Base-by-base conservation (phyloP, 2,113 vertebrate genomes). In the Mustela nigripes region DNA sequence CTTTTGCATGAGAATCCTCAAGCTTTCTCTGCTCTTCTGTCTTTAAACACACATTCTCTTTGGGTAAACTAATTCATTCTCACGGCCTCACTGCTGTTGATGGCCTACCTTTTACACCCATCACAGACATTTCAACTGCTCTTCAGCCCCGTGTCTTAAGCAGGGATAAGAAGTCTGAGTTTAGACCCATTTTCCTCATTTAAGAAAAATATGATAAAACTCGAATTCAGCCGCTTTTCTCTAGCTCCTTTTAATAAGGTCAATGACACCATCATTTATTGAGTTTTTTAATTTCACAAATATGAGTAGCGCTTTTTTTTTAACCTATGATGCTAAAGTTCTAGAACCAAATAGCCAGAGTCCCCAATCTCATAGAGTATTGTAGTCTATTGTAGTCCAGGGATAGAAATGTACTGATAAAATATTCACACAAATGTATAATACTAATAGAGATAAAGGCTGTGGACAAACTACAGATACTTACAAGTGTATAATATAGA, bases 161-260 rank as follows among this genome's bases (percentile, higher is more conserved):
- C 42, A 71, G 26, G 69, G 78, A n/a, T 93, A 45, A 69, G 74
- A 83, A 67, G 79, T 80, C n/a, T 91, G 56, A 16, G 5, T 53
- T 53, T 58, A 58, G 56, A 58, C 18, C 56, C 4, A 53, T 53
- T 53, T 53, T 53, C 50, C 15, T 53, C 50, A 53, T 53, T 15
- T 80, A 89, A 86, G 48, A 87, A 90, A 94, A 96, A 63, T 67
- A 76, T 36, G 18, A 73, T 88, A 76, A 95, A 96, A 89, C 60
- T 45, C 1, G 15, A 92, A 74, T 45, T 86, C 56, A 82, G n/a
- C 11, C 63, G 28, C 18, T 92, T 93, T 39, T 92, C 63, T 96
- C 74, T 91, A 36, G 19, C 42, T 82, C 28, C 39, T 11, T 89
- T 89, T 50, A 69, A 18, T 79, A 85, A 65, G 39, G 76, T 48